phyloP scores from a whole-genome alignment of 2,797 vertebrate genomes.

The Podarcis lilfordi region DNA sequence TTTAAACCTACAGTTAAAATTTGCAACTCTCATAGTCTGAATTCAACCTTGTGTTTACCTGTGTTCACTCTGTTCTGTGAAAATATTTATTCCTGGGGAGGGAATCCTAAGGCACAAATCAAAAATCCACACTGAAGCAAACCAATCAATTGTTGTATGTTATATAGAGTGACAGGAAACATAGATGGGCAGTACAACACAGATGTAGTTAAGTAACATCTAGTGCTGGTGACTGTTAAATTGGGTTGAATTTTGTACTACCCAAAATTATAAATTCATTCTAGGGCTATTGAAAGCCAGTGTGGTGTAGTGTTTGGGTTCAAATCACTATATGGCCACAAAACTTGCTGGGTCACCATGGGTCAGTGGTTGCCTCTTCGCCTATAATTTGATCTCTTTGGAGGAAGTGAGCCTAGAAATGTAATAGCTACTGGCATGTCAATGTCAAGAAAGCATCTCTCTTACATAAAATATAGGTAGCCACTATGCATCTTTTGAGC shows the following conservation, averaged over 20 bases:
- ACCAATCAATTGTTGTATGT: background rate
- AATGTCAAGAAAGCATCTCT: background rate
- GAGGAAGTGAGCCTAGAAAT: background rate
- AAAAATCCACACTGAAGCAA: background rate
- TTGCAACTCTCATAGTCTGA: background rate
- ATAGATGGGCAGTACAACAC: background rate
- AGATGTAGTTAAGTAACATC: background rate
- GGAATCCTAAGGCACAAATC: background rate
- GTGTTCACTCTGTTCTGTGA: background rate
- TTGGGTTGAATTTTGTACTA: background rate
- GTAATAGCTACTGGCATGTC: background rate
- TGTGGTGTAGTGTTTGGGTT: background rate
- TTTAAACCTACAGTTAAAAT: background rate
- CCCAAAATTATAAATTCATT: background rate
- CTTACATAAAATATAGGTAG: background rate
- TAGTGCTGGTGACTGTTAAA: background rate
- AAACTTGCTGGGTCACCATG: background rate
- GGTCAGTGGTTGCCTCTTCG: background rate
- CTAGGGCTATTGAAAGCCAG: background rate
- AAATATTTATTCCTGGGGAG: background rate
- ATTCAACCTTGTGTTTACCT: background rate
- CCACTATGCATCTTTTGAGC: background rate
- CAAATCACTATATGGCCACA: background rate
- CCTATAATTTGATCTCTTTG: background rate
- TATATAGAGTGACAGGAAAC: background rate